A percentile compares a stretch with the other conserved stretches of the same genome.
Evolutionary conservation across 2,113 vertebrate genomes (phyloP).

Genomic region (Collichthys lucidus): DNA sequence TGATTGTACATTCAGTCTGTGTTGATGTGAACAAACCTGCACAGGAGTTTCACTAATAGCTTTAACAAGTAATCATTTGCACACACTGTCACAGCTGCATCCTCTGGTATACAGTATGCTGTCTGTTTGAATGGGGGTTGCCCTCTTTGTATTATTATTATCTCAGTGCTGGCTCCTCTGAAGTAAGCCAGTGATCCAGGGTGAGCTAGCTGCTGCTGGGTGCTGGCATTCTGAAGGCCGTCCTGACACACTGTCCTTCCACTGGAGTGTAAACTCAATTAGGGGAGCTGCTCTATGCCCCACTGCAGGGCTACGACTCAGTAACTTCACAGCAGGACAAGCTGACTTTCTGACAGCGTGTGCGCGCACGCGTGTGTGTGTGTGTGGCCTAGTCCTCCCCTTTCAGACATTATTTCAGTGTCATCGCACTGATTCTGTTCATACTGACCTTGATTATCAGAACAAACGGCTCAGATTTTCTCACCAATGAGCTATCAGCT

Average conservation of each 20-base stretch:
- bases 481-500: background rate
- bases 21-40: constrained; percentile 3
- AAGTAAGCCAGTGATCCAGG: constrained; percentile 48
- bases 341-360: constrained; percentile 35
- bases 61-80: background rate
- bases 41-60: background rate
- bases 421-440: background rate
- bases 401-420: constrained; percentile 2
- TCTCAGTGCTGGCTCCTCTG: constrained; percentile 8
- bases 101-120: background rate
- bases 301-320: constrained; percentile 24
- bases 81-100: constrained; percentile 22
- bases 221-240: constrained; percentile 22
- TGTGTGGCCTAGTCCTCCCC: constrained; percentile 3
- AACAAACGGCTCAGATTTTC: constrained; percentile 9
- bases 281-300: constrained; percentile 25
- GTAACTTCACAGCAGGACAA: constrained; percentile 59
- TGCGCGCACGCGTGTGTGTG: background rate
- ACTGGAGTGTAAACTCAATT: constrained; percentile 66
- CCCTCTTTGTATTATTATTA: constrained; percentile 49
- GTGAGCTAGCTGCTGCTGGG: constrained; percentile 11
- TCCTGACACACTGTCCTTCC: constrained; percentile 42
- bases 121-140: background rate
- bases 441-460: constrained; percentile 20
- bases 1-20: background rate